Base-by-base conservation (phyloP, 2,797 vertebrate genomes). In the Dicrostonyx torquatus region DNA sequence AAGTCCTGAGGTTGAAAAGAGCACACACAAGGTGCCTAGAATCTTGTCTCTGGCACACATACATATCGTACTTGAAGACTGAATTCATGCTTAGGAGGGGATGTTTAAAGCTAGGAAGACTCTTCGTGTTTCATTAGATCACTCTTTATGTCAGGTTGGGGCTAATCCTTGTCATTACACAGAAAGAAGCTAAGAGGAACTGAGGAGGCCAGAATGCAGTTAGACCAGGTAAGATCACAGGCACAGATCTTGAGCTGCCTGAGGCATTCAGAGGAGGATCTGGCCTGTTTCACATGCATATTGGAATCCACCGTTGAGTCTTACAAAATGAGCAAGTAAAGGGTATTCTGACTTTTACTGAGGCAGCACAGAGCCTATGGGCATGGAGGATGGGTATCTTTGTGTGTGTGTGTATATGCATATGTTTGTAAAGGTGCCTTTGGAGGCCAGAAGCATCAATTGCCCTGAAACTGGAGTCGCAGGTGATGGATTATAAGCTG, bases 101-200 rank as follows among this genome's bases (percentile, higher is more conserved):
- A 45, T 94, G 55, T 68, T 87, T 86, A 83, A 64, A 88, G 29
- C 66, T 82, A 22, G 34, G 90, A 60, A 88, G 43, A 83, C 64
- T 45, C 77, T 64, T 77, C 14, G 34, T 70, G 66, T 92, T 91
- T 89, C 45, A 70, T 93, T 91, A 34, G 50, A 50, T 75, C 29
- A 68, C 11, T 75, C 18, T 45, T 29, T 64, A 31, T 31, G 62
- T 17, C 53, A 90, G 55, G 6, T 66, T 60, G 20, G 20, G 40
- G 5, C 34, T 66, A 60, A 68, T 88, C 24, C 82, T 84, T 72
- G 48, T 66, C 53, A 77, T 78, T 83, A 43, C 11, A 68, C 14
- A 45, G 58, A 90, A 84, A 17, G 55, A 87, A 66, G 45, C 26
- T 17, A 58, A 40, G 45, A 87, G 72, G 37, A 72, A 45, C 4